These are phyloP conservation scores for Lysiphlebus fabarum DNA, from an alignment of 1,140 invertebrate genomes.

Conservation along the genomic window DNA sequence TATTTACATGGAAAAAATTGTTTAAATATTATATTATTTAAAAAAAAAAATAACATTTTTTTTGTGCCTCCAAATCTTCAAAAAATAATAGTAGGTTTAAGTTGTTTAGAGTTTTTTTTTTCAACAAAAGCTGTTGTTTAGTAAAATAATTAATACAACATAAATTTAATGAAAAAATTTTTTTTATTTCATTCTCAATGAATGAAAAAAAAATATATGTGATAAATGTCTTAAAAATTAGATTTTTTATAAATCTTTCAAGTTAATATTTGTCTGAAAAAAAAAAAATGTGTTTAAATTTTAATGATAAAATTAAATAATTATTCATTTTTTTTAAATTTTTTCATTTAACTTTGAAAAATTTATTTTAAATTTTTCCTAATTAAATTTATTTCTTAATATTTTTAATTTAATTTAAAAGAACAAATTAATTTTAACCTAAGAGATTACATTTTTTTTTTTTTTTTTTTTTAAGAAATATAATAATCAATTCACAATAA, in stretches of 20 bases:
- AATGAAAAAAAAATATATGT: slow-evolving; percentile 25
- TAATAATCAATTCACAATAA: slow-evolving; percentile 8
- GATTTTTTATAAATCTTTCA: slow-evolving; percentile 28
- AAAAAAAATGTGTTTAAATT: slow-evolving; percentile 17
- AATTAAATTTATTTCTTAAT: slow-evolving; percentile 9
- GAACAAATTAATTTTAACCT: slow-evolving; percentile 1
- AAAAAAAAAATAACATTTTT: no score
- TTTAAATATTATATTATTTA: neutral
- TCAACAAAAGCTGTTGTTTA: no score
- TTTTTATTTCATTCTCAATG: slow-evolving; percentile 25
- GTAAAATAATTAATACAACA: no score
- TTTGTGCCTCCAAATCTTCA: no score
- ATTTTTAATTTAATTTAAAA: neutral
- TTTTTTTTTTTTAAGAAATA: slow-evolving; percentile 11
- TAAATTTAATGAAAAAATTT: no score
- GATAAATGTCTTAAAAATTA: slow-evolving; percentile 29
- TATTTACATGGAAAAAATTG: neutral
- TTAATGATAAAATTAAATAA: slow-evolving; percentile 12
- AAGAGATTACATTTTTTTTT: slow-evolving; percentile 1
- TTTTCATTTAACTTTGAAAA: neutral
- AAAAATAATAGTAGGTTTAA: no score
- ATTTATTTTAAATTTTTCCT: neutral
- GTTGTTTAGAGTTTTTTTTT: no score
- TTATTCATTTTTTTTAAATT: slow-evolving; percentile 10
- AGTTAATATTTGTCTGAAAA: slow-evolving; percentile 21